Base-by-base conservation (phyloP, 2,888 invertebrate genomes). In the Disparrhopalites patrizii region DNA sequence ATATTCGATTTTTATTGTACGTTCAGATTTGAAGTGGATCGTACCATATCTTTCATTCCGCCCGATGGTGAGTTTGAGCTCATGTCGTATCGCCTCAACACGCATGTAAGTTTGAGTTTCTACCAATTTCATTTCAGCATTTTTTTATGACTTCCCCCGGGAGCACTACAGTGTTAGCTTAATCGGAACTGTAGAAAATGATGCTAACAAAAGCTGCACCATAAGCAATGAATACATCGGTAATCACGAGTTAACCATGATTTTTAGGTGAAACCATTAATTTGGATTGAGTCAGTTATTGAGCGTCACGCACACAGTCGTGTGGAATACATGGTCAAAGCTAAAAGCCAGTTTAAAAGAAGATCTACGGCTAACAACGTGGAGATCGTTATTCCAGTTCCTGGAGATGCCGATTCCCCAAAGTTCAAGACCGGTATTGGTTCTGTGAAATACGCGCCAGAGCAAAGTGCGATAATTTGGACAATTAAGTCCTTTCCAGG, bases 311-410 rank as follows among this genome's bases (percentile, higher is more conserved):
- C 91, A 13, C 97, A 98, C 80, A 96, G 96, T 65, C 84, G 98
- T 71, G 96, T 99, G 10, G 98, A 98, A 78, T 98, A 95, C 79
- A 98, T 98, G 96, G 94, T 98, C 65, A 98, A 98, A 81, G 98
- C 98, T 0, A 94, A 97, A 80, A 95, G 95, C 31, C 98, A 98
- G 80, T 99, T 98, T 80, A 98, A 98, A 79, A 84, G 97, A 36
- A 85, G 97, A 55, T 97, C 97, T 0, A 98, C 97, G 0, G 98
- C 98, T 0, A 99, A 99, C 79, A 97, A 98, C 82, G 98, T 98
- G 50, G 98, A 98, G 81, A 96, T 98, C 72, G 89, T 94, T 30
- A 93, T 96, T 77, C 94, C 95, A 0, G 95, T 95, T 52, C 95
- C 95, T 28, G 57, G 89, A 62, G 98, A 99, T 83, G 98, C 97